Conservation (phyloP, 2,113 vertebrate species). For the Oophaga pumilio region DNA sequence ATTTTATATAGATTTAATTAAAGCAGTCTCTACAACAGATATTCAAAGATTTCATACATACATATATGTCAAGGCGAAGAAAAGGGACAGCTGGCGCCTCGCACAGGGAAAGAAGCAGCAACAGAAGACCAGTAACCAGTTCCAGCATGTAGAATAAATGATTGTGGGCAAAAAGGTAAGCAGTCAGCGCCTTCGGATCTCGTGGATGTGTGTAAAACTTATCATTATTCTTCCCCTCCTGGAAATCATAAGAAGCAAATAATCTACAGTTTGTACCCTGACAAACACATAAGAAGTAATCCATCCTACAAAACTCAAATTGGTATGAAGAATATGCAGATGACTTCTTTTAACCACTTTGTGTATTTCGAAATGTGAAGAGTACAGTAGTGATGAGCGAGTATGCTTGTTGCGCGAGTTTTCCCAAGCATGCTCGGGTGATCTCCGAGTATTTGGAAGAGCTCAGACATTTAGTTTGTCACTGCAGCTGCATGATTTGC, state of each 20-base stretch:
- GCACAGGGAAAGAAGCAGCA: conserved; percentile 91
- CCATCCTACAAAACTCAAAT: too few species aligned
- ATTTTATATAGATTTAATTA: too few species aligned
- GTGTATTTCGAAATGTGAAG: too few species aligned
- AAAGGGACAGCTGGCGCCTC: conserved; percentile 93
- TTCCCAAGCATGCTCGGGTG: too few species aligned
- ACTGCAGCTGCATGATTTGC: too few species aligned
- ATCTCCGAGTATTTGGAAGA: too few species aligned
- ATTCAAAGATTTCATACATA: conserved; percentile 66
- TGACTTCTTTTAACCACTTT: too few species aligned
- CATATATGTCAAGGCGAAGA: conserved; percentile 91
- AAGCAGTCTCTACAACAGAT: not conserved
- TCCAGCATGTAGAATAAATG: conserved; percentile 98
- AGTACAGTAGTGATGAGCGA: too few species aligned
- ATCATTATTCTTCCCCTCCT: conserved; percentile 98
- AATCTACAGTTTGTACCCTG: not conserved
- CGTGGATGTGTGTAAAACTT: conserved; percentile 98
- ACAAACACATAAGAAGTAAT: too few species aligned
- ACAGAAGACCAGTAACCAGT: conserved; percentile 84
- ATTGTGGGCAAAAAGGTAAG: conserved; percentile 97
- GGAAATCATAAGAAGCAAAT: conserved; percentile 34
- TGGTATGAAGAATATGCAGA: too few species aligned
- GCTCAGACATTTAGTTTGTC: too few species aligned
- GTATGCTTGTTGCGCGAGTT: too few species aligned
- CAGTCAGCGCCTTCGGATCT: conserved; percentile 86